These are phyloP conservation scores for Pteronura brasiliensis DNA, from an alignment of 2,113 vertebrate species.

Conservation along the genomic window DNA sequence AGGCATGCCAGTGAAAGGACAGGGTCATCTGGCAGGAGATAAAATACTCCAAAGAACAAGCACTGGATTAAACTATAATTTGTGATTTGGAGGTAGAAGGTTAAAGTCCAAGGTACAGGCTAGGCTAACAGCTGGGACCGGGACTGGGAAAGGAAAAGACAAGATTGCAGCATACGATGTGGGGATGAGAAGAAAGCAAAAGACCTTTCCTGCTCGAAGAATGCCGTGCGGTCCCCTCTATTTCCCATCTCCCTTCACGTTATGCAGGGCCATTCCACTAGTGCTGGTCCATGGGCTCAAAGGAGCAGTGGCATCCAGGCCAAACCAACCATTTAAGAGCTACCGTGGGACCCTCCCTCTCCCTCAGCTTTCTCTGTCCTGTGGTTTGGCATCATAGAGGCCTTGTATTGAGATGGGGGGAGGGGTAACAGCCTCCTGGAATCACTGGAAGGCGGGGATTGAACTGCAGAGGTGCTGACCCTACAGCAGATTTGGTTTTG, in stretches of 20 bases:
- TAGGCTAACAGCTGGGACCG: not conserved
- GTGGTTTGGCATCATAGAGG: not conserved
- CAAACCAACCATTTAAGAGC: not conserved
- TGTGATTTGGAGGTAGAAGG: not conserved
- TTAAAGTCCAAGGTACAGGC: slow-evolving; percentile 17
- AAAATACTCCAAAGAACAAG: slow-evolving; percentile 18
- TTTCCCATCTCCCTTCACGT: not conserved
- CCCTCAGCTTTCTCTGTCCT: not conserved
- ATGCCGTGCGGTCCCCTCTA: not conserved
- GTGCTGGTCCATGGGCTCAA: not conserved
- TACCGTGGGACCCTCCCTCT: not conserved
- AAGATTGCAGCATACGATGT: not conserved
- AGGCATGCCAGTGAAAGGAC: not conserved
- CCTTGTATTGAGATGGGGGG: not conserved
- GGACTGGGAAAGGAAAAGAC: not conserved
- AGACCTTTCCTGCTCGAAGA: not conserved
- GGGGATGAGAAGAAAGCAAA: not conserved
- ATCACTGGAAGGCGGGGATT: not conserved
- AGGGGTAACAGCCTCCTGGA: not conserved
- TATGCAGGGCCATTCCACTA: not conserved
- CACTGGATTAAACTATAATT: not conserved
- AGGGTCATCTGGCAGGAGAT: not conserved
- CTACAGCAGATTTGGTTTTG: not conserved
- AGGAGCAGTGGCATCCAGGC: not conserved
- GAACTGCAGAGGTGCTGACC: not conserved